A percentile compares a stretch with the other conserved stretches of the same genome.
Conservation (phyloP, 1,140 invertebrate genomes). For the Oryctes rhinoceros region DNA sequence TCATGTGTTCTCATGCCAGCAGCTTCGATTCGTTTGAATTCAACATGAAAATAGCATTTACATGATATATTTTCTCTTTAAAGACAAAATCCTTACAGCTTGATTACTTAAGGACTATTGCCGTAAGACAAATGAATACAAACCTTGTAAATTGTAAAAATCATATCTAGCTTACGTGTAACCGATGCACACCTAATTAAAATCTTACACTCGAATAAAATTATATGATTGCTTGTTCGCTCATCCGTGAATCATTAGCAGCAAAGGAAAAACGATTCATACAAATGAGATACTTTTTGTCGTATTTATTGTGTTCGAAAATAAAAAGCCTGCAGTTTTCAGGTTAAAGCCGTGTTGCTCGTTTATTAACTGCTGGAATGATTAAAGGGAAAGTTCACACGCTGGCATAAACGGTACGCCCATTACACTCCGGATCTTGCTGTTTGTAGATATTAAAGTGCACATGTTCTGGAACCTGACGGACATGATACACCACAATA, state of each 20-base stretch:
- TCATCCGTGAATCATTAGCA: conserved; percentile 1
- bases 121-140: neutral
- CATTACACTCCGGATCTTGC: neutral
- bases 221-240: conserved; percentile 2
- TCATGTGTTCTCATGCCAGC: too few relatives aligned
- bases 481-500: conserved; percentile 15
- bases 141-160: neutral
- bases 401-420: neutral
- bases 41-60: neutral
- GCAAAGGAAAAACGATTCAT: neutral
- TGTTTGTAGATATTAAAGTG: neutral
- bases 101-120: neutral
- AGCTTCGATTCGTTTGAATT: neutral
- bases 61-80: neutral
- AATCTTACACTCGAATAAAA: conserved; percentile 16
- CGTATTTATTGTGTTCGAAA: neutral
- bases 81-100: neutral
- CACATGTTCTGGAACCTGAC: conserved; percentile 24
- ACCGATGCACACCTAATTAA: neutral
- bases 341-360: neutral
- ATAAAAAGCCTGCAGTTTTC: conserved; percentile 10
- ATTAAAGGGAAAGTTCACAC: conserved; percentile 20
- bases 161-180: neutral
- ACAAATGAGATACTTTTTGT: neutral
- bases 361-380: neutral